phyloP scores from a whole-genome alignment of 2,888 invertebrate genomes.

The Pyrrhia umbra region DNA sequence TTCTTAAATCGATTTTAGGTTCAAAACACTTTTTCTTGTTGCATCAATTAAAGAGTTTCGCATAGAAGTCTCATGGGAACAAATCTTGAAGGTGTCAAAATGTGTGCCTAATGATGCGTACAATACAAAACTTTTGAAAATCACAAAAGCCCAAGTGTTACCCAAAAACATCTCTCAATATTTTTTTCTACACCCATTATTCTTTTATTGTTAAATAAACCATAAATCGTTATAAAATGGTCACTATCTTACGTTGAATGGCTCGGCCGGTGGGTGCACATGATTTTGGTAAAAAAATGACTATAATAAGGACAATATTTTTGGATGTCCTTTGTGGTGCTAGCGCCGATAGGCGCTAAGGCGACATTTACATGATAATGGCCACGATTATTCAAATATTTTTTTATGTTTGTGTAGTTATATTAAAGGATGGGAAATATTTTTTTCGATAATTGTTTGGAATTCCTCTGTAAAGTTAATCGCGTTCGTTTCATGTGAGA shows the following conservation, averaged over 20 bases:
- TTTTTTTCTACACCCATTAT: conserved; percentile 74
- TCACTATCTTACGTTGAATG: conserved; percentile 82
- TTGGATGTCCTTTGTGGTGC: conserved; percentile 72
- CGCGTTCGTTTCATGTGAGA: conserved; percentile 41
- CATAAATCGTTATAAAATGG: conserved; percentile 89
- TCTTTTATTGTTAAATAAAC: conserved; percentile 89
- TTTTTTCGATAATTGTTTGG: conserved; percentile 63
- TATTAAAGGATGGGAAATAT: conserved; percentile 65
- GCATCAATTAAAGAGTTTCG: conserved; percentile 67
- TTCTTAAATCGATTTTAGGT: neutral
- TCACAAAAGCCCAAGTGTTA: conserved; percentile 79
- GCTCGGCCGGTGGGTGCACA: conserved; percentile 64
- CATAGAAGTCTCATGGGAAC: conserved; percentile 79
- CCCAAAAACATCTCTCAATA: conserved; percentile 71
- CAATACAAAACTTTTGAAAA: conserved; percentile 69
- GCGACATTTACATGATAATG: conserved; percentile 83
- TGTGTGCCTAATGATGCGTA: conserved; percentile 81
- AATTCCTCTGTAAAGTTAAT: conserved; percentile 55
- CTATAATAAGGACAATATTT: conserved; percentile 79
- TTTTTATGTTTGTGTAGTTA: conserved; percentile 65
- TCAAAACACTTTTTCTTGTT: conserved; percentile 22
- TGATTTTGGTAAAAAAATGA: conserved; percentile 72
- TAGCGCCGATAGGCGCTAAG: conserved; percentile 86
- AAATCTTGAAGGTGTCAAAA: conserved; percentile 77
- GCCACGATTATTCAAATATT: conserved; percentile 76